phyloP scores from a whole-genome alignment of 2,113 vertebrate genomes.

The Grantiella picta region DNA sequence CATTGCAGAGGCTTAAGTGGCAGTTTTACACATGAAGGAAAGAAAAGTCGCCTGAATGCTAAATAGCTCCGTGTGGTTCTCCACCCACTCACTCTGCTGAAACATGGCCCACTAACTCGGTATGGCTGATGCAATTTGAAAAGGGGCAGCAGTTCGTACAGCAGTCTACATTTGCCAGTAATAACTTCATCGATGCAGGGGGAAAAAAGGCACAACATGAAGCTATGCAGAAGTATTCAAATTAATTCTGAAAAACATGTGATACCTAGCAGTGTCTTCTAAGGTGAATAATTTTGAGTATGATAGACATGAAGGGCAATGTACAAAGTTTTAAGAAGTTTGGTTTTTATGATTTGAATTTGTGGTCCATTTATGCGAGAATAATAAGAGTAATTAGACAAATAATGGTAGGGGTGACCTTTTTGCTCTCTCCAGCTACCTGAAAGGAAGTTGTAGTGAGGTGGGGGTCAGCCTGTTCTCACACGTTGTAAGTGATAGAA shows the following conservation, averaged over 20 bases:
- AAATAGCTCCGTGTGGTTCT: neutral
- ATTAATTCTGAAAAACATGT: neutral
- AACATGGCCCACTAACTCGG: neutral
- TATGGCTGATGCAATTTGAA: neutral
- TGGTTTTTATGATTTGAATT: neutral
- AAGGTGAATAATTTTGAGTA: neutral
- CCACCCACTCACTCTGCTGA: neutral
- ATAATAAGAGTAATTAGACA: neutral
- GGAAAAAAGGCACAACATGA: neutral
- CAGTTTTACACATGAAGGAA: neutral
- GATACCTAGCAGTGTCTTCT: neutral
- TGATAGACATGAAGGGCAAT: neutral
- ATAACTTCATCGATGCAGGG: neutral
- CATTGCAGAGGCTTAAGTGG: neutral
- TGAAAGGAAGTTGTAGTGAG: neutral
- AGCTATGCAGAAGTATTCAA: neutral
- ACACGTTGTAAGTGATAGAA: rapidly evolving
- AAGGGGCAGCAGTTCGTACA: neutral
- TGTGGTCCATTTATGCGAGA: neutral
- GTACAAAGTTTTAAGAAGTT: neutral
- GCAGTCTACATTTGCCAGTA: neutral
- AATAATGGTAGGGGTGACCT: neutral
- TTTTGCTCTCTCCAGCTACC: neutral
- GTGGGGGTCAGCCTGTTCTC: neutral
- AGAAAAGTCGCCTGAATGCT: neutral